A percentile compares a stretch with the other conserved stretches of the same genome.
phyloP scores from a whole-genome alignment of 2,113 vertebrate species.

The Accipiter cooperii region DNA sequence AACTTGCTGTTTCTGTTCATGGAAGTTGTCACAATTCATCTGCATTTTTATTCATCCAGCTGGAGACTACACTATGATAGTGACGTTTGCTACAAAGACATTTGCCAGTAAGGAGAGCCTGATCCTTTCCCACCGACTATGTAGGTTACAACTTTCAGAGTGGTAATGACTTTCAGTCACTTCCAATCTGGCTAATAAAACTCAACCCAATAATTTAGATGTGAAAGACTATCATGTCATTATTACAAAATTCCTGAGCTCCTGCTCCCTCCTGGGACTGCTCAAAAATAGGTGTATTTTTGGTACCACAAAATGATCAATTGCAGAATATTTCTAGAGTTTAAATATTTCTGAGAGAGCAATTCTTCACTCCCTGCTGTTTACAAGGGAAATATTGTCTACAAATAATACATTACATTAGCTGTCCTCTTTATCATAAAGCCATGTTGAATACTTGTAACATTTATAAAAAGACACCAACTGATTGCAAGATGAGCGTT shows the following conservation, averaged over 20 bases:
- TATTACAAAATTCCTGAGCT: constrained; percentile 14
- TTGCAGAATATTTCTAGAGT: constrained; percentile 66
- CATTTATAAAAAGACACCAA: constrained; percentile 79
- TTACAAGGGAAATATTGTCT: constrained; percentile 75
- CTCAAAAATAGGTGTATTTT: constrained; percentile 28
- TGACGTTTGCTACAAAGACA: background rate
- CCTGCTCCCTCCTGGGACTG: background rate
- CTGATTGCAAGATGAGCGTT: constrained; percentile 79
- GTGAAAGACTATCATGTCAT: background rate
- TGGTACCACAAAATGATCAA: constrained; percentile 62
- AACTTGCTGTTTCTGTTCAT: background rate
- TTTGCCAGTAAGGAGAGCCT: background rate
- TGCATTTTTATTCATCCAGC: background rate
- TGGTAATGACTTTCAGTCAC: constrained; percentile 8
- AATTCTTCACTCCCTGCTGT: constrained; percentile 76
- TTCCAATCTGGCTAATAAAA: constrained; percentile 18
- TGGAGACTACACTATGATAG: background rate
- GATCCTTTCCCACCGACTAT: background rate
- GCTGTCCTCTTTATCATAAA: constrained; percentile 77
- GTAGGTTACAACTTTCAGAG: background rate
- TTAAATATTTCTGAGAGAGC: constrained; percentile 74
- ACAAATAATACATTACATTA: constrained; percentile 80
- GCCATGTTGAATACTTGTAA: constrained; percentile 77
- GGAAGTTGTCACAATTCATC: background rate
- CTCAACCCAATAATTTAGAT: background rate